Evolutionary conservation across 2,888 invertebrate genomes (phyloP).

Genomic region (Agrotis segetum): DNA sequence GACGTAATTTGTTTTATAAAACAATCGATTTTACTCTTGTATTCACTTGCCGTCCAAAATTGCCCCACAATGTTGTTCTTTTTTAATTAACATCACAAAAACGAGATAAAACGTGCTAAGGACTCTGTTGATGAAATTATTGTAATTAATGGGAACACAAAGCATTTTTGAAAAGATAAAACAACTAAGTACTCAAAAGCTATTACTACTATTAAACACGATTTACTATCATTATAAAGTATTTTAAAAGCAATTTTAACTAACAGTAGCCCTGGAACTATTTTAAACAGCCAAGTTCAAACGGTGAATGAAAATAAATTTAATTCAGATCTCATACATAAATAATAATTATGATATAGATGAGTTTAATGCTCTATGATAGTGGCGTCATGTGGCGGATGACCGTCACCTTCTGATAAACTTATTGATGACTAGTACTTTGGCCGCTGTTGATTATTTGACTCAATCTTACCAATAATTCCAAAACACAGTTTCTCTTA

Average conservation of each 20-base stretch:
- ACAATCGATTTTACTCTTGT: too few species aligned
- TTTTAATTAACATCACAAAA: too few species aligned
- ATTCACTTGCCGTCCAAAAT: too few species aligned
- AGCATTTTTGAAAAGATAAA: too few species aligned
- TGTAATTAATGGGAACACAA: too few species aligned
- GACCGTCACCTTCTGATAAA: conserved; percentile 12
- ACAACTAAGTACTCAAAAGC: too few species aligned
- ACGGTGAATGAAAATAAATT: conserved; percentile 7
- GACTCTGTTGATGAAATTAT: too few species aligned
- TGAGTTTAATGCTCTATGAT: conserved; percentile 25
- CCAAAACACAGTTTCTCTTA: too few species aligned
- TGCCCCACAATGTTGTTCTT: too few species aligned
- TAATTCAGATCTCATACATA: conserved; percentile 19
- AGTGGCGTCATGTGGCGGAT: conserved; percentile 5
- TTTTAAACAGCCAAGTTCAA: conserved; percentile 28
- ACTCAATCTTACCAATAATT: too few species aligned
- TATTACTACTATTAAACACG: conserved; percentile 17
- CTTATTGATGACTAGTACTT: not conserved
- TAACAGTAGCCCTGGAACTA: not conserved
- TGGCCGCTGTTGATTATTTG: too few species aligned
- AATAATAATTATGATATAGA: conserved; percentile 23
- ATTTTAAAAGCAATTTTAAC: conserved; percentile 1
- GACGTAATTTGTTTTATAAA: not conserved
- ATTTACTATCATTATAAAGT: not conserved
- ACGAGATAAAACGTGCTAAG: too few species aligned